A percentile compares a stretch with the other conserved stretches of the same genome.
Evolutionary conservation across 2,113 vertebrate genomes (phyloP).

Genomic region (Periophthalmodon schlosseri): DNA sequence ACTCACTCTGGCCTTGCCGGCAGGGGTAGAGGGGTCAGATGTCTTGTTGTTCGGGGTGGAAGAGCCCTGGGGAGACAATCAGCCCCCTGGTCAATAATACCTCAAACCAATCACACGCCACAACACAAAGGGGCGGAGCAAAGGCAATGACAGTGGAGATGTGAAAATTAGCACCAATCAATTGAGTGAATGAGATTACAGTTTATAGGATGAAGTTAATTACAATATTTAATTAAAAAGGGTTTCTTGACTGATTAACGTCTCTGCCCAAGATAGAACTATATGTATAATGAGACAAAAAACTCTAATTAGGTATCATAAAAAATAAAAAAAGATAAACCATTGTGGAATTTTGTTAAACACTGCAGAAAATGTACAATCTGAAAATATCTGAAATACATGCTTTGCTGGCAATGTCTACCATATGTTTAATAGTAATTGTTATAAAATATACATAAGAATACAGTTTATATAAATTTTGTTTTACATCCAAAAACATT

Average conservation of each 20-base stretch:
- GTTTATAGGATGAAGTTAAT: conserved; percentile 13
- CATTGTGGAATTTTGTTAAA: no score
- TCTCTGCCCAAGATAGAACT: neutral
- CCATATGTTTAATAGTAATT: neutral
- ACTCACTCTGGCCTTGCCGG: conserved; percentile 72
- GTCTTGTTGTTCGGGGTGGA: conserved; percentile 76
- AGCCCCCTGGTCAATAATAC: conserved; percentile 64
- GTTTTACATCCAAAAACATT: no score
- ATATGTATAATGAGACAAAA: neutral
- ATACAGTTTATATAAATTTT: no score
- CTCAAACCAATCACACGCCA: conserved; percentile 47
- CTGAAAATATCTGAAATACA: no score
- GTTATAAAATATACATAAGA: no score
- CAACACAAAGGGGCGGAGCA: conserved; percentile 33
- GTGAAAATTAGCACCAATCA: conserved; percentile 14
- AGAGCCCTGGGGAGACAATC: conserved; percentile 77
- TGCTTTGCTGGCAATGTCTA: neutral
- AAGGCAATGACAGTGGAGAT: conserved; percentile 12
- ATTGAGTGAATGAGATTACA: conserved; percentile 1
- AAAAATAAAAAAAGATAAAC: neutral
- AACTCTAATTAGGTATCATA: neutral
- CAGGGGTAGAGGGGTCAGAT: conserved; percentile 62
- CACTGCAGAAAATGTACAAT: neutral
- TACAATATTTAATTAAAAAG: neutral
- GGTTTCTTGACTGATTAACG: neutral